phyloP scores from a whole-genome alignment of 1,140 invertebrate species.

The Glomeris maerens region DNA sequence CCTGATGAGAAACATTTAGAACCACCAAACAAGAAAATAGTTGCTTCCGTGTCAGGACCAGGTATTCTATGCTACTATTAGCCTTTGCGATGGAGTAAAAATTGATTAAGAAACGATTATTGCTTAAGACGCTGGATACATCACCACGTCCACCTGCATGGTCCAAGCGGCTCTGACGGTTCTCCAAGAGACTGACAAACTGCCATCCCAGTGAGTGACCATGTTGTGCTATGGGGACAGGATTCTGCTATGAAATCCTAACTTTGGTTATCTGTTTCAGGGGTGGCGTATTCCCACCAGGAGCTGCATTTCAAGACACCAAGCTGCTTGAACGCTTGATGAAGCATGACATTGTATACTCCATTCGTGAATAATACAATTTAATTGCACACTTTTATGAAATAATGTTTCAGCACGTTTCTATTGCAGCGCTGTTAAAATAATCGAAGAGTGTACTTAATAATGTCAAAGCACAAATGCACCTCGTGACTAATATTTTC shows the following conservation, averaged over 20 bases:
- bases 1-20: slow-evolving; percentile 42
- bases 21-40: slow-evolving; percentile 48
- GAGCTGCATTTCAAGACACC: slow-evolving; percentile 8
- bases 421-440: no score
- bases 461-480: no score
- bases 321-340: slow-evolving; percentile 2
- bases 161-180: slow-evolving; percentile 56
- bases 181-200: slow-evolving; percentile 55
- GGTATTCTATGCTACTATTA: slow-evolving; percentile 20
- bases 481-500: no score
- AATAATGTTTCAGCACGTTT: no score
- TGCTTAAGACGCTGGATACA: slow-evolving; percentile 61
- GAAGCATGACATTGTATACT: no score
- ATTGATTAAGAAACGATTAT: not conserved
- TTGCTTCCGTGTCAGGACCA: slow-evolving; percentile 41
- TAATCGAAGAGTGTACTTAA: no score
- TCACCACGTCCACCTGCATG: slow-evolving; percentile 55
- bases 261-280: not conserved
- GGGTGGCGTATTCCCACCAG: slow-evolving; percentile 5
- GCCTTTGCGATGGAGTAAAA: not conserved
- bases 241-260: not conserved
- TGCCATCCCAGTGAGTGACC: slow-evolving; percentile 48
- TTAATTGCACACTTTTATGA: no score
- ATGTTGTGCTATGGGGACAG: not conserved
- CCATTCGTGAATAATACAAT: no score